Evolutionary conservation across 53 echinoderm and acorn worm genomes (phyloP), one percentile per base, ranked within the genome.

Genomic region (Mesocentrotus franciscanus): DNA sequence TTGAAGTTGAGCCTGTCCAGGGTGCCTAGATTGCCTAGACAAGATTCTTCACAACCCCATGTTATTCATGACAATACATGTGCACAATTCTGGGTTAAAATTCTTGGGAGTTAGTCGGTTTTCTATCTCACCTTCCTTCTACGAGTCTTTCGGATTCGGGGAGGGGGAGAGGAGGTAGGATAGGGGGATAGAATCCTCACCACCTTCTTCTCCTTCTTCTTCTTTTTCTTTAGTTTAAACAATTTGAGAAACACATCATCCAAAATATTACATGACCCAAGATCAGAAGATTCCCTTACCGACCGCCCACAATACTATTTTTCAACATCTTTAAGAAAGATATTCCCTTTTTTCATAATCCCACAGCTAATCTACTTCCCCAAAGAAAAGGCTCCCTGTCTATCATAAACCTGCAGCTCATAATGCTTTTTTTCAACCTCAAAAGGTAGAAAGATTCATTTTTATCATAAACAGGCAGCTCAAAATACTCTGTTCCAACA

Each of bases 171-270:
- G 22, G 84, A 27, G 87, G 87, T 58, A 58, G 12, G 87, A 57
- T 33, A 57, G 57, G 87, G 58, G 29, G 29, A 87, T 27, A 58
- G 29, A 87, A 57, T 57, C 87, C 11, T 10, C 87, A 87, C 87
- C 58, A 58, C 8, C 29, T 87, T 85, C 42, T 75, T 75, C 30
- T 30, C 22, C 75, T 75, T 74, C 27, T 39, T 39, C 87, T 57
- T 87, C 87, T 87, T 87, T 87, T 87, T 58, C 87, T 87, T 87
- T 9, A 58, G 87, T 56, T 87, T 87, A 11, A 57, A 87, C 59
- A 87, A 66, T 66, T 58, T 27, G 18, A 58, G 87, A 87, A 87
- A 87, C 87, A 83, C 42, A 56, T 26, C 76, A 76, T 78, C 81
- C 16, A 81, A 17, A 42, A 10, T 81, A 76, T 18, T 18, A 20